Percentiles rank a stretch among this genome's conserved stretches.
phyloP scores from a whole-genome alignment of 2,888 invertebrate species.

The Eristalis pertinax region DNA sequence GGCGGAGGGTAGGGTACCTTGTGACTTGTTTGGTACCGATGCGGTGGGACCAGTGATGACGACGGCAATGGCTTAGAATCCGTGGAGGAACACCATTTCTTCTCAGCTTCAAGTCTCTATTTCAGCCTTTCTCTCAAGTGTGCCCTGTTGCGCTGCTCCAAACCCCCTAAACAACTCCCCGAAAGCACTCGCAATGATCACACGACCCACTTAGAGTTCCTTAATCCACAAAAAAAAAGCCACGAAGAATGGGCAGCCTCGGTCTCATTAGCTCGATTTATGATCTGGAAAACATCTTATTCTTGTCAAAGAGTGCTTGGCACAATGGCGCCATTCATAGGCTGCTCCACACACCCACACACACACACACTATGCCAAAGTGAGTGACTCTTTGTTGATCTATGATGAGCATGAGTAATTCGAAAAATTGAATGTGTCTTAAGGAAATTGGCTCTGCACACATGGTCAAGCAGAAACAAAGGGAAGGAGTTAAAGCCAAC shows the following conservation, averaged over 20 bases:
- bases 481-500: neutral
- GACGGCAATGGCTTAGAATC: too few relatives aligned
- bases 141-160: too few relatives aligned
- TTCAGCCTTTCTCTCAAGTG: too few relatives aligned
- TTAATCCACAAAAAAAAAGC: neutral
- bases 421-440: neutral
- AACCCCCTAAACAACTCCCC: too few relatives aligned
- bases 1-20: neutral
- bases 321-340: neutral
- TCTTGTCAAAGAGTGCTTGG: neutral
- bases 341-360: neutral
- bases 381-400: neutral
- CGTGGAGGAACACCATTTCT: too few relatives aligned
- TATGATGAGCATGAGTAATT: conserved; percentile 16
- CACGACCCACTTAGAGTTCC: neutral
- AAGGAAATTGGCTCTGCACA: conserved; percentile 11
- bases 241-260: neutral
- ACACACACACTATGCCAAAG: too few relatives aligned
- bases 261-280: neutral
- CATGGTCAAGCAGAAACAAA: conserved; percentile 20
- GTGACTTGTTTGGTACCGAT: neutral
- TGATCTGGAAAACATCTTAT: neutral
- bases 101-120: too few relatives aligned
- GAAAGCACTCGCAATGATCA: neutral
- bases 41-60: too few relatives aligned